These are phyloP conservation scores for Bembecia ichneumoniformis DNA, from an alignment of 2,888 invertebrate species.

Conservation along the genomic window DNA sequence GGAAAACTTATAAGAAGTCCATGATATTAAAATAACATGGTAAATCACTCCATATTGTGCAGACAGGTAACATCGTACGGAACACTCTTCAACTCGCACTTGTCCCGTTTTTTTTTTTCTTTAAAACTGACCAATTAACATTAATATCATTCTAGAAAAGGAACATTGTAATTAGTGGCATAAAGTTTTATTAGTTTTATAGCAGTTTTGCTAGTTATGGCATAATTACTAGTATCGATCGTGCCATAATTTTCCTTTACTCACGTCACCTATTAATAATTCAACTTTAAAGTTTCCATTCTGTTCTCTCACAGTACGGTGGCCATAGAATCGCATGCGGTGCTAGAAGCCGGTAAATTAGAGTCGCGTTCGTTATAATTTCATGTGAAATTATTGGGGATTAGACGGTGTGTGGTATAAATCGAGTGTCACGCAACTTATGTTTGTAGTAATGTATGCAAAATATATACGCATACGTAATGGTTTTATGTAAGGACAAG, in stretches of 20 bases:
- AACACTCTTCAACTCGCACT: too few species aligned
- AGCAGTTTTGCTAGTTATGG: too few species aligned
- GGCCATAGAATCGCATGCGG: neutral
- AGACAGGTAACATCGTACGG: too few species aligned
- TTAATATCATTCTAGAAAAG: too few species aligned
- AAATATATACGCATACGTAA: neutral
- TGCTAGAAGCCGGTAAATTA: constrained; percentile 23
- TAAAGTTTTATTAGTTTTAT: too few species aligned
- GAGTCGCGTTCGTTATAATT: constrained; percentile 29
- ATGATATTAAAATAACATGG: too few species aligned
- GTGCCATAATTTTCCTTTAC: neutral
- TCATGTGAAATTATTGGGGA: constrained; percentile 45
- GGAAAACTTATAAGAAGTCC: too few species aligned
- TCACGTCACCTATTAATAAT: neutral
- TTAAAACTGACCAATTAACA: too few species aligned
- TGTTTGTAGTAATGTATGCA: constrained; percentile 6
- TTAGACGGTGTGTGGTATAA: constrained; percentile 27
- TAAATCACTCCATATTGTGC: too few species aligned
- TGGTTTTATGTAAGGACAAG: neutral
- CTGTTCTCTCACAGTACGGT: neutral
- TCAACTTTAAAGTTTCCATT: neutral
- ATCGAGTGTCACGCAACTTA: constrained; percentile 24
- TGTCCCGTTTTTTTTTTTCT: too few species aligned
- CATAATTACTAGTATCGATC: too few species aligned
- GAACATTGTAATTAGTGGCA: too few species aligned